phyloP scores from a whole-genome alignment of 2,113 vertebrate species.

The Actenoides lindsayi region DNA sequence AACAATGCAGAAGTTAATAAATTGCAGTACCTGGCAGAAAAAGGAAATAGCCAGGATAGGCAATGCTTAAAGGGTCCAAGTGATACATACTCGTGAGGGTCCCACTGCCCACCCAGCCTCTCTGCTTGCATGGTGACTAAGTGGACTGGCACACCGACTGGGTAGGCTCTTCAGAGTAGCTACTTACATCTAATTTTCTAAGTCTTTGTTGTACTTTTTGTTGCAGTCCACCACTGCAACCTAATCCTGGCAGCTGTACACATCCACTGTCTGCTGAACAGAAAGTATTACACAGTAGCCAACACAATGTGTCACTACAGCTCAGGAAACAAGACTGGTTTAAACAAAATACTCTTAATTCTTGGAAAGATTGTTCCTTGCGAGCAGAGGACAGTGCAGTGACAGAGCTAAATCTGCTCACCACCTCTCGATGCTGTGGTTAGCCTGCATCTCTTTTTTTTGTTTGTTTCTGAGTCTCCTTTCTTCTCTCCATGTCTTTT shows the following conservation, averaged over 20 bases:
- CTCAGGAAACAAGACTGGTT: background rate
- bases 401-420: background rate
- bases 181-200: background rate
- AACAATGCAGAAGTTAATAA: background rate
- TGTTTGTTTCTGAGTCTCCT: background rate
- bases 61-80: background rate
- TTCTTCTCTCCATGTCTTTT: background rate
- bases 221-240: background rate
- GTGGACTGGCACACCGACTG: background rate
- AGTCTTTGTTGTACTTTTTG: background rate
- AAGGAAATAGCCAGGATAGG: background rate
- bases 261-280: background rate
- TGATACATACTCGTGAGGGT: rapidly evolving
- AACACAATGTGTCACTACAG: background rate
- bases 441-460: background rate
- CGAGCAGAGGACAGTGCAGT: background rate
- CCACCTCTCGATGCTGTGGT: background rate
- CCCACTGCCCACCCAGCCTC: background rate
- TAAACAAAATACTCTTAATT: background rate
- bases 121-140: background rate
- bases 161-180: background rate
- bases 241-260: background rate
- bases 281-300: background rate
- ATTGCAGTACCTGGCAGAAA: background rate
- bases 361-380: background rate